Evolutionary conservation across 2,113 vertebrate genomes (phyloP).

Genomic region (Nibea albiflora): DNA sequence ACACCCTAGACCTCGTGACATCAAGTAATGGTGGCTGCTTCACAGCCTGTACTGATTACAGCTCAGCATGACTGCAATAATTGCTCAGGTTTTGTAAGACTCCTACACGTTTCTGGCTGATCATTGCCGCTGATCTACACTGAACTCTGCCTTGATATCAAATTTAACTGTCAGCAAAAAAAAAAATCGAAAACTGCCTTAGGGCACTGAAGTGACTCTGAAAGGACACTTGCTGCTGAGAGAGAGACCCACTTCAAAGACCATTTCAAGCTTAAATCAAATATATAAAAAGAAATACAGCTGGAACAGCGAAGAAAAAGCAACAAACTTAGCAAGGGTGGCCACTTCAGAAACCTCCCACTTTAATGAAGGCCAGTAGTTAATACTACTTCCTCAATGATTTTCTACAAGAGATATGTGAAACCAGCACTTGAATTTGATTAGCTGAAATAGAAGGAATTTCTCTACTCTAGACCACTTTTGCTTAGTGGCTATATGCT

Average conservation of each 20-base stretch:
- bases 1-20: constrained; percentile 32
- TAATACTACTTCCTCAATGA: constrained; percentile 1
- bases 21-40: constrained; percentile 28
- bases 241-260: constrained; percentile 41
- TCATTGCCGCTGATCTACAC: constrained; percentile 15
- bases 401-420: neutral
- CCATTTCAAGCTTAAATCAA: constrained; percentile 42
- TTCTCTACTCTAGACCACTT: neutral
- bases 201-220: constrained; percentile 24
- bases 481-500: neutral
- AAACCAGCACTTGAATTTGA: constrained; percentile 31
- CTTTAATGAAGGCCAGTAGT: neutral
- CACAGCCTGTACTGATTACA: constrained; percentile 55
- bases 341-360: constrained; percentile 5
- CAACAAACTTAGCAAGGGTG: constrained; percentile 1
- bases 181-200: neutral
- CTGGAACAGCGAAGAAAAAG: constrained; percentile 20
- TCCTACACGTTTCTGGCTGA: constrained; percentile 34
- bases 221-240: constrained; percentile 23
- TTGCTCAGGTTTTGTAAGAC: constrained; percentile 21
- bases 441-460: constrained; percentile 5
- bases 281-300: constrained; percentile 26
- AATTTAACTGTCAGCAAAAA: constrained; percentile 30
- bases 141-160: constrained; percentile 22
- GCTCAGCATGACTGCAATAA: constrained; percentile 35